A percentile compares a stretch with the other conserved stretches of the same genome.
Conservation (phyloP, 2,797 vertebrate genomes). For the Bradypodion pumilum region DNA sequence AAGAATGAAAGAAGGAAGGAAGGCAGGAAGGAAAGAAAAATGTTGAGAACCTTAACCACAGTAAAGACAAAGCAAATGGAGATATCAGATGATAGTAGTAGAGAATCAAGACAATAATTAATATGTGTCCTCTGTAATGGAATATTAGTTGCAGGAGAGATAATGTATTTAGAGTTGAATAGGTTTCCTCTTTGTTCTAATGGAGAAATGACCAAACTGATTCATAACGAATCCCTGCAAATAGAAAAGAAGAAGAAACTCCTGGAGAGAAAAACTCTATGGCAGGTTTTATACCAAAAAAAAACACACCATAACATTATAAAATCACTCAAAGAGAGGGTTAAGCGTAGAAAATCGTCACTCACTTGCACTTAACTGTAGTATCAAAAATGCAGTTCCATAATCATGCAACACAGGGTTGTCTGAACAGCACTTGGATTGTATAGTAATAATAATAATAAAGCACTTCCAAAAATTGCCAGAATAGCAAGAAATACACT, state of each 20-base stretch:
- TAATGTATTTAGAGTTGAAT: constrained; percentile 45
- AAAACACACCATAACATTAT: constrained; percentile 67
- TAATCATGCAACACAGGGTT: constrained; percentile 69
- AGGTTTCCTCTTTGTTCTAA: constrained; percentile 51
- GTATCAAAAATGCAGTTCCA: constrained; percentile 69
- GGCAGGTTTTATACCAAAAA: constrained; percentile 52
- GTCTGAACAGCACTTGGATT: constrained; percentile 69
- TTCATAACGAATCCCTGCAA: constrained; percentile 60
- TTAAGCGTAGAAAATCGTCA: constrained; percentile 66
- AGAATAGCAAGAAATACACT: constrained; percentile 70
- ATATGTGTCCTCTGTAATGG: not conserved
- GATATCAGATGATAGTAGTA: constrained; percentile 23
- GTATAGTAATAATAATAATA: constrained; percentile 72
- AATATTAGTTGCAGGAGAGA: not conserved
- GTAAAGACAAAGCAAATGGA: not conserved
- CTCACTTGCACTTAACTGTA: constrained; percentile 69
- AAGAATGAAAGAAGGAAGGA: no score
- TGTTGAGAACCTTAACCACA: not conserved
- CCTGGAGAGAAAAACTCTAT: constrained; percentile 55
- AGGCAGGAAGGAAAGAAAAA: no score
- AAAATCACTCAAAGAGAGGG: constrained; percentile 70
- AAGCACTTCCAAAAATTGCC: constrained; percentile 70
- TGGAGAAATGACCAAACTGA: constrained; percentile 46
- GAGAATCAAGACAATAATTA: constrained; percentile 31
- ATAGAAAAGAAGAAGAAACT: constrained; percentile 51